Base-by-base conservation (phyloP, 2,113 vertebrate genomes). In the Beaufortia kweichowensis region DNA sequence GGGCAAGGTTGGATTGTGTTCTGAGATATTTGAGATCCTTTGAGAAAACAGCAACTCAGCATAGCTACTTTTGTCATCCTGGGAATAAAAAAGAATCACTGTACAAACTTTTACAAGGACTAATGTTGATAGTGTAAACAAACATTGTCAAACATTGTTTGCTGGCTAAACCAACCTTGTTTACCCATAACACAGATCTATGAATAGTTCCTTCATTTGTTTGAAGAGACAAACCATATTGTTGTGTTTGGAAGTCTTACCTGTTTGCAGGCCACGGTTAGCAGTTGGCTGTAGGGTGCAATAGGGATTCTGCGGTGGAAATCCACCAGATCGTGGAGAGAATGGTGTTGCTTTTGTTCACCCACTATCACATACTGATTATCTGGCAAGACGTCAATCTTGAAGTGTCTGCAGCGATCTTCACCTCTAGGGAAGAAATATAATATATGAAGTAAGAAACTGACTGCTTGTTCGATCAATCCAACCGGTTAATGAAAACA, bases 401-500 rank as follows among this genome's bases (percentile, higher is more conserved):
- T 94, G 76, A 93, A 94, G 86, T 94, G 94, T 56, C 89, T 89
- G 88, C 88, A 95, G 81, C 87, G 79, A 55, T 86, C 87, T 0
- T 41, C 53, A 4, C 77, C 85, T 61, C 94, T 93, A 75, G 10
- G 11, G 28, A 24, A 29, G 15, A 46, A 64, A 31, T 19, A 72
- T 48, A 4, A 48, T 48, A 5, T 48, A 15, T 17, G 17, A 14
- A 48, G 35, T 7, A 39, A 39, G 10, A 39, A 2, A 3, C 35
- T 39, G 35, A 1, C 6, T 17, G 17, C 10, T 11, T 39, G 35
- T 39, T 39, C n/a, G n/a, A n/a, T n/a, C n/a, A n/a, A n/a, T n/a
- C n/a, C n/a, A n/a, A n/a, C n/a, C n/a, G n/a, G n/a, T n/a, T n/a
- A n/a, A n/a, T n/a, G n/a, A n/a, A n/a, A n/a, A n/a, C n/a, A n/a